These are phyloP conservation scores for Rotaria sp. DNA, from an alignment of 2,888 invertebrate species.

Conservation along the genomic window DNA sequence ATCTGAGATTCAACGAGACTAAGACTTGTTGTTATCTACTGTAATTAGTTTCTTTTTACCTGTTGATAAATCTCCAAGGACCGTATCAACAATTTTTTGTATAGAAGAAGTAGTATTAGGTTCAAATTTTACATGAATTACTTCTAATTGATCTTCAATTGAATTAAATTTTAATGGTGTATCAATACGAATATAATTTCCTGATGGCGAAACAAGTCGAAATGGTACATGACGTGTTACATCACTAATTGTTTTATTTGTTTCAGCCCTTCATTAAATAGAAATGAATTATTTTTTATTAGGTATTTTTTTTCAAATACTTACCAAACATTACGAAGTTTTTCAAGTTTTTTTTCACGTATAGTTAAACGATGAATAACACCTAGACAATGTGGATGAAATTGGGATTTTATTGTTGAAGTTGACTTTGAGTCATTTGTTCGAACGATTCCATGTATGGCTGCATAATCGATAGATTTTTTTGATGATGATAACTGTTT, in stretches of 20 bases:
- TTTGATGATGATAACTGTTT: not conserved
- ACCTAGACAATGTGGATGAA: not conserved
- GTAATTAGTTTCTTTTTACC: not conserved
- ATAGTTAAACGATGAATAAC: not conserved
- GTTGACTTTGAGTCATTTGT: not conserved
- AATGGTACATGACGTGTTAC: not conserved
- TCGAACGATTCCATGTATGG: not conserved
- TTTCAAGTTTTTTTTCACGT: constrained; percentile 3
- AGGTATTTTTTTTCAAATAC: not conserved
- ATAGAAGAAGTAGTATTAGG: not conserved
- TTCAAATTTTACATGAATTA: not conserved
- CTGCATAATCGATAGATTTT: not conserved
- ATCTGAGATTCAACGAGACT: too few species aligned
- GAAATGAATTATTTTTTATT: not conserved
- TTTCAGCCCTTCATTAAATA: not conserved
- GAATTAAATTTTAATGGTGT: not conserved
- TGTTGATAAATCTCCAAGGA: not conserved
- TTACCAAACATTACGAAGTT: not conserved
- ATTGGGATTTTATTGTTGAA: not conserved
- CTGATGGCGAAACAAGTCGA: not conserved
- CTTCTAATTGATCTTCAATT: not conserved
- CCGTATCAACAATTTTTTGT: not conserved
- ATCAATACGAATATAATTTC: not conserved
- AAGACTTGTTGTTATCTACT: too few species aligned
- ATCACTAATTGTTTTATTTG: not conserved